phyloP scores from a whole-genome alignment of 1,140 invertebrate species.

The Tribolium madens region DNA sequence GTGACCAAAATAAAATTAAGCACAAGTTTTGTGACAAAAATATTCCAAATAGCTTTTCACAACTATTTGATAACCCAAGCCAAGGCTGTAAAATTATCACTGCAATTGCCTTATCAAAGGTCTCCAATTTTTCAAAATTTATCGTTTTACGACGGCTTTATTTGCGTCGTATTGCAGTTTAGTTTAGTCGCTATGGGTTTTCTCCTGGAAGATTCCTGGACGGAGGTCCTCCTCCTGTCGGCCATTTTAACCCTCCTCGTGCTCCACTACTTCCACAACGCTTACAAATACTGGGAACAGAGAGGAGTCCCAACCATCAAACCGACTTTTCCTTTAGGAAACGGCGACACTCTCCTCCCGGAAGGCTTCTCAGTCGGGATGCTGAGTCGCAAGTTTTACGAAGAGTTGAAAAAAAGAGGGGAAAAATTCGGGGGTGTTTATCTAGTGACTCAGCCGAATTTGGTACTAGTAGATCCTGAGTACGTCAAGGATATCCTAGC shows the following conservation, averaged over 20 bases:
- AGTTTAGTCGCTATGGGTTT: neutral
- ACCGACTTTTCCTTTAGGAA: slow-evolving; percentile 50
- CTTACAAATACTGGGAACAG: slow-evolving; percentile 49
- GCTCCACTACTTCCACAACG: slow-evolving; percentile 39
- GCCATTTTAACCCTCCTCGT: neutral
- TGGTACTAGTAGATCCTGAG: slow-evolving; percentile 66
- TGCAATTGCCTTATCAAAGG: neutral
- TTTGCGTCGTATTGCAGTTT: neutral
- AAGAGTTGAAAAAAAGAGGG: slow-evolving; percentile 58
- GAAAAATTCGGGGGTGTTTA: slow-evolving; percentile 53
- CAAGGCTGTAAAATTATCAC: neutral
- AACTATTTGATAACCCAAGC: no score
- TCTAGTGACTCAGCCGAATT: slow-evolving; percentile 45
- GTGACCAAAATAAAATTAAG: no score
- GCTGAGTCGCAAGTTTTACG: slow-evolving; percentile 45
- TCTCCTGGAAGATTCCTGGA: neutral
- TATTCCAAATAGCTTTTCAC: no score
- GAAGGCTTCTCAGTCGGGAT: slow-evolving; percentile 24
- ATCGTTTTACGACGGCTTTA: neutral
- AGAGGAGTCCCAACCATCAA: slow-evolving; percentile 46
- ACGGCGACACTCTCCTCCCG: slow-evolving; percentile 2
- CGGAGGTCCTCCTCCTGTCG: neutral
- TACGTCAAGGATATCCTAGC: slow-evolving; percentile 66
- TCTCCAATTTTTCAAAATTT: neutral
- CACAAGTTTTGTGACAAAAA: no score